These are phyloP conservation scores for Zoanthus sansibaricus DNA, from an alignment of 92 coral and sea anemone genomes.

Conservation along the genomic window DNA sequence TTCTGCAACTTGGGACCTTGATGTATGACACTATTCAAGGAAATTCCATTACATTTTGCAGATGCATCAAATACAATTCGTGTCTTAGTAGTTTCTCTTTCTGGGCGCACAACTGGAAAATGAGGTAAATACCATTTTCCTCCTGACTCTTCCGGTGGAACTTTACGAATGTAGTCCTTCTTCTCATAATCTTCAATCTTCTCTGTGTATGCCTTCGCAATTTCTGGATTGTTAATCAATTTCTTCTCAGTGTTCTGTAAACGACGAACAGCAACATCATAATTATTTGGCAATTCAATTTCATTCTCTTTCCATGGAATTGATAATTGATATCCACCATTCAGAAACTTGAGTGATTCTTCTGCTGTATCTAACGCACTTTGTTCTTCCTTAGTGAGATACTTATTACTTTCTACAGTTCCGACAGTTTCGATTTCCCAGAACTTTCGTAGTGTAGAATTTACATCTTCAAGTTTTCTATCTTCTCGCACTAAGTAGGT, in stretches of 20 bases:
- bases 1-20: no score
- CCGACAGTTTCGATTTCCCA: conserved; percentile 50
- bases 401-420: not conserved
- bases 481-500: conserved; percentile 13
- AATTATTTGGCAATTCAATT: conserved; percentile 18
- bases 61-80: no score
- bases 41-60: no score
- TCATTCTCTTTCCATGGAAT: no score
- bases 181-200: no score
- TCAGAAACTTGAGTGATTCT: no score
- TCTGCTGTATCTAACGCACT: not conserved
- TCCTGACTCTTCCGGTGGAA: no score
- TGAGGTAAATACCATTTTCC: conserved; percentile 69
- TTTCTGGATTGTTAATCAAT: no score
- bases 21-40: no score
- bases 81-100: conserved; percentile 62
- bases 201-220: no score
- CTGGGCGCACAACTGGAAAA: conserved; percentile 58
- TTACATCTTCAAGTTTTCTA: conserved; percentile 9
- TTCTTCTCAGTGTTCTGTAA: not conserved
- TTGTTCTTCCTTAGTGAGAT: conserved; percentile 21
- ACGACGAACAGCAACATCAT: conserved; percentile 23
- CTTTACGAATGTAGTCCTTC: no score
- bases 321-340: no score
- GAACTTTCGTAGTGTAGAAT: conserved; percentile 18